Conservation (phyloP, 2,113 vertebrate genomes). For the Tautogolabrus adspersus region DNA sequence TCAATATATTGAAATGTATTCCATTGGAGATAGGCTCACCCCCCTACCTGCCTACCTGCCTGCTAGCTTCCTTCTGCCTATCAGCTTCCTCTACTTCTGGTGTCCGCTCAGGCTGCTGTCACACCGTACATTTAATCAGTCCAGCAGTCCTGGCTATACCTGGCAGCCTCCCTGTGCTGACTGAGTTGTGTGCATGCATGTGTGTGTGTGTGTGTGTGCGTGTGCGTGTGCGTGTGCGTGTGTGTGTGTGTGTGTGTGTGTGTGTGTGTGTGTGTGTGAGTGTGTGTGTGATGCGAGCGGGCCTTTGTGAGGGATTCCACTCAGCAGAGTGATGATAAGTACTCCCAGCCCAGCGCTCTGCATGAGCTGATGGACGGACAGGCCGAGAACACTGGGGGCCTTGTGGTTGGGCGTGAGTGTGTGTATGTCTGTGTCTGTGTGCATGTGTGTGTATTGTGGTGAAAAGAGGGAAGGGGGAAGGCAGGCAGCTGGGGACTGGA, state of each 20-base stretch:
- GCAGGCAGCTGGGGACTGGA: constrained; percentile 40
- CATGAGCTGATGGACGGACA: constrained; percentile 79
- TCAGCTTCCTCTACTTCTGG: constrained; percentile 27
- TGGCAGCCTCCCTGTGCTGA: constrained; percentile 39
- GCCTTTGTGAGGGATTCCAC: constrained; percentile 78
- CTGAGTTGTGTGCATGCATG: constrained; percentile 19
- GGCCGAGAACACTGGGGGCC: constrained; percentile 81
- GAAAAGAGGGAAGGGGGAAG: constrained; percentile 42
- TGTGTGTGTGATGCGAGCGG: constrained; percentile 64
- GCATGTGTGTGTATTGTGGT: constrained; percentile 57
- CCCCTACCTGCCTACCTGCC: constrained; percentile 29
- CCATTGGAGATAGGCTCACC: not conserved
- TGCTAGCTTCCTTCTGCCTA: constrained; percentile 46
- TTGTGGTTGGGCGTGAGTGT: constrained; percentile 73
- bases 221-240: constrained; percentile 10
- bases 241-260: not conserved
- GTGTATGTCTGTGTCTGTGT: not conserved
- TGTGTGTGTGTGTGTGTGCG: constrained; percentile 1
- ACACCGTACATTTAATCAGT: constrained; percentile 70
- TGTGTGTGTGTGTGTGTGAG: not conserved
- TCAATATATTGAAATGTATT: constrained; percentile 29
- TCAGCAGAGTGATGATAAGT: constrained; percentile 83
- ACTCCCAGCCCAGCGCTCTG: constrained; percentile 77
- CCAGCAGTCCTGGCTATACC: constrained; percentile 38
- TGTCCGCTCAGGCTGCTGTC: constrained; percentile 54